A percentile compares a stretch with the other conserved stretches of the same genome.
These are phyloP conservation scores for Phengaris arion DNA, from an alignment of 2,888 invertebrate genomes.

Conservation along the genomic window DNA sequence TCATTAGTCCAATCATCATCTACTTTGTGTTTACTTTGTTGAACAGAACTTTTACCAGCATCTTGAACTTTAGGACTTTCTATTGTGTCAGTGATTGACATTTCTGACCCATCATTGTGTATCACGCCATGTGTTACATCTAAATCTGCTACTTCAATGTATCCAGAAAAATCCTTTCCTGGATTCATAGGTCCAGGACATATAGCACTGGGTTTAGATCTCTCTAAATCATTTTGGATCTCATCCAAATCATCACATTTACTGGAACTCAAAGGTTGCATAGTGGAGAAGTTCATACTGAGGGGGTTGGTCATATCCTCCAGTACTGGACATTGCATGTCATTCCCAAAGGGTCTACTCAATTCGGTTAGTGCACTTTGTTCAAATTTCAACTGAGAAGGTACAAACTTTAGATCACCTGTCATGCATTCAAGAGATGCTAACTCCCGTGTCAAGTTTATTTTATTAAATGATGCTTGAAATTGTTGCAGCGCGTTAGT, in stretches of 20 bases:
- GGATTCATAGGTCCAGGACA: conserved; percentile 47
- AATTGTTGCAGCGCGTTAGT: conserved; percentile 46
- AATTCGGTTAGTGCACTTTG: conserved; percentile 59
- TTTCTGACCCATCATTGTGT: conserved; percentile 55
- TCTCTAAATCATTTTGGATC: conserved; percentile 55
- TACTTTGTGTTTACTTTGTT: conserved; percentile 42
- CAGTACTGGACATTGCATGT: conserved; percentile 48
- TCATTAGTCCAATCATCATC: conserved; percentile 56
- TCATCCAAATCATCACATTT: conserved; percentile 62
- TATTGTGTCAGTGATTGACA: conserved; percentile 68
- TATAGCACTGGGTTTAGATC: conserved; percentile 44
- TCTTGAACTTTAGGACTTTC: conserved; percentile 57
- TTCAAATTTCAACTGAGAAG: conserved; percentile 56
- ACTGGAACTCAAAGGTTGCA: conserved; percentile 45
- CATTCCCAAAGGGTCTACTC: conserved; percentile 58
- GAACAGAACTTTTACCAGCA: conserved; percentile 44
- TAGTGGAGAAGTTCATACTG: conserved; percentile 59
- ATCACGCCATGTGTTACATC: conserved; percentile 54
- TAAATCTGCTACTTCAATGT: conserved; percentile 64
- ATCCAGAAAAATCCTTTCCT: conserved; percentile 54
- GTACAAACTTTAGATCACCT: conserved; percentile 48
- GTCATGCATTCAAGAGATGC: conserved; percentile 50
- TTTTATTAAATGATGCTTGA: conserved; percentile 50
- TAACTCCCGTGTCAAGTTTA: conserved; percentile 54
- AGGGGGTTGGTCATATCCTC: conserved; percentile 58